A percentile compares a stretch with the other conserved stretches of the same genome.
These are phyloP conservation scores for Apotomis capreana DNA, from an alignment of 2,888 invertebrate species.

Conservation along the genomic window DNA sequence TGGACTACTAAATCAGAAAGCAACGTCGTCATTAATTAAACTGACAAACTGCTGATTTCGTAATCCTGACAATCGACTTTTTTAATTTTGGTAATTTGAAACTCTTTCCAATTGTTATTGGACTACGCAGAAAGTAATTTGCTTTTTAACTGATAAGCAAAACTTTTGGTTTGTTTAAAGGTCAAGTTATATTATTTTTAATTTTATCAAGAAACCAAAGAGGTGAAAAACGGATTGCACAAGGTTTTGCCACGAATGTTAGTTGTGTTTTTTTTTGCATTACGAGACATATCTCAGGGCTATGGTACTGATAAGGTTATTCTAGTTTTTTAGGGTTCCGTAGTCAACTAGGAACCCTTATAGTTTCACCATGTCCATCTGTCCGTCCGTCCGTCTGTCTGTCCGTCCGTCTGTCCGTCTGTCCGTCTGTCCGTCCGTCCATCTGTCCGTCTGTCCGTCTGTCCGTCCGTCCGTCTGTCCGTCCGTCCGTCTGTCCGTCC, in stretches of 20 bases:
- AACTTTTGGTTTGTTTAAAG: constrained; percentile 1
- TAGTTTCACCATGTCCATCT: no score
- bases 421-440: no score
- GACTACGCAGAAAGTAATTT: constrained; percentile 23
- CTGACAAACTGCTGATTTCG: constrained; percentile 34
- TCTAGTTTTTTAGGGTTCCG: no score
- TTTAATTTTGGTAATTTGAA: constrained; percentile 4
- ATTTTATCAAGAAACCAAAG: constrained; percentile 2
- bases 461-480: no score
- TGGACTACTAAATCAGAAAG: constrained; percentile 12
- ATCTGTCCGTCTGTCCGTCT: no score
- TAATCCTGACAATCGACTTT: constrained; percentile 23
- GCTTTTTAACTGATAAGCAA: constrained; percentile 24
- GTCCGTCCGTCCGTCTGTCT: no score
- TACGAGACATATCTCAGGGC: constrained; percentile 16
- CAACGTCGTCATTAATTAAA: constrained; percentile 34
- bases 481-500: no score
- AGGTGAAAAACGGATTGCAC: background rate
- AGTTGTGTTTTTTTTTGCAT: constrained; percentile 13
- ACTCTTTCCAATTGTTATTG: constrained; percentile 14
- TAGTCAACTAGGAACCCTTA: no score
- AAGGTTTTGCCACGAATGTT: constrained; percentile 4
- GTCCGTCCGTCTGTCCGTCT: no score
- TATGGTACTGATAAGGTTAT: constrained; percentile 1
- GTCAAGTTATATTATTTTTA: background rate